Evolutionary conservation across 1,140 invertebrate species (phyloP), one percentile per base, ranked within the genome.

Genomic region (Trissolcus basalis): DNA sequence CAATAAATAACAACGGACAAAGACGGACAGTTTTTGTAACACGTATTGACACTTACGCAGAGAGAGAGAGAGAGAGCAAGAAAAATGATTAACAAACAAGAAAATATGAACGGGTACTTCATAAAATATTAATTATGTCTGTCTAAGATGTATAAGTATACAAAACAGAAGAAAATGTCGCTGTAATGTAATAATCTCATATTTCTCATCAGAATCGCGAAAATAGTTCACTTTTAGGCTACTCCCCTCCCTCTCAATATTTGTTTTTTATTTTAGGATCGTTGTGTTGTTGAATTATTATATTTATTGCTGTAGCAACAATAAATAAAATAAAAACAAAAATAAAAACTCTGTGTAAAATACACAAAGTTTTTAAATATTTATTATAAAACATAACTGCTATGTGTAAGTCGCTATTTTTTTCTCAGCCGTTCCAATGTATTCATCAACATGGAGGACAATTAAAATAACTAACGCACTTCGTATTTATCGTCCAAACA

Each of bases 311-410:
- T 16, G 45, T 32, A 15, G 49, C 35, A n/a, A n/a, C n/a, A n/a
- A n/a, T n/a, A n/a, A n/a, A n/a, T n/a, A n/a, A n/a, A n/a, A n/a
- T n/a, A n/a, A n/a, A n/a, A n/a, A n/a, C n/a, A n/a, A n/a, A n/a
- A n/a, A n/a, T n/a, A n/a, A n/a, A n/a, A n/a, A n/a, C n/a, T 47
- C 15, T 59, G 48, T 19, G 36, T 65, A 54, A 51, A 59, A 44
- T 69, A 55, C 5, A 73, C 43, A 32, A 65, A 49, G 55, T 73
- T 65, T 73, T 60, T 73, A 65, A 72, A 72, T 72, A 72, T 72
- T 73, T 73, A 65, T 73, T 60, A 73, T 65, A 73, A 65, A 65
- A 73, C 43, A 13, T 44, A 44, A 27, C 2, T 27, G 19, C 19
- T 27, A 27, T 3, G 19, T 27, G 19, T 27, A 1, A 27, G 19